A percentile compares a stretch with the other conserved stretches of the same genome.
Conservation (phyloP, 2,113 vertebrate genomes). For the Lagenorhynchus albirostris region DNA sequence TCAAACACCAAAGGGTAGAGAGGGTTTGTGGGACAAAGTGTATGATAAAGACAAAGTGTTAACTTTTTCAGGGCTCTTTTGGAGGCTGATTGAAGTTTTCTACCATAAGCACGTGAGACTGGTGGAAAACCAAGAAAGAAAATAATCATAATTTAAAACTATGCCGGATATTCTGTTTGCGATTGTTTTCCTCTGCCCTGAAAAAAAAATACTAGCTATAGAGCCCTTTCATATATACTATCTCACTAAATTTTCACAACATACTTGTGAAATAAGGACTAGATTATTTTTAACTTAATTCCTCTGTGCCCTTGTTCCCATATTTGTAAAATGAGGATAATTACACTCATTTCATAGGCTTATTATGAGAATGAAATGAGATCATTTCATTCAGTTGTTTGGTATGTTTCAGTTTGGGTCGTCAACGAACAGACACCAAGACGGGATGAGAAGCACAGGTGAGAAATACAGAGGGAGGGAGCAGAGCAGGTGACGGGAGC, state of each 20-base stretch:
- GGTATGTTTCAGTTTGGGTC: not conserved
- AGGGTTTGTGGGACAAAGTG: not conserved
- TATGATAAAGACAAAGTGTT: not conserved
- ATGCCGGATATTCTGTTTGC: not conserved
- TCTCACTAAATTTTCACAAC: slow-evolving; percentile 15
- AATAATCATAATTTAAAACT: not conserved
- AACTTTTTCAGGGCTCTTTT: not conserved
- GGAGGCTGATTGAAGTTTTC: not conserved
- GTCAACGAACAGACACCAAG: not conserved
- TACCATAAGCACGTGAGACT: not conserved
- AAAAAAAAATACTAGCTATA: not conserved
- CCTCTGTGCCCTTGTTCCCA: not conserved
- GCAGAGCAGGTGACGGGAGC: not conserved
- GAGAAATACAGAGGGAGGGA: not conserved
- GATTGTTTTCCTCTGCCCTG: not conserved
- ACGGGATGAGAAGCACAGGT: not conserved
- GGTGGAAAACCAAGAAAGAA: not conserved
- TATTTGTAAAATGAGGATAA: not conserved
- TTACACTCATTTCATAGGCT: not conserved
- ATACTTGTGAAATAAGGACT: not conserved
- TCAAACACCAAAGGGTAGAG: not conserved
- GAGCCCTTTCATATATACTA: not conserved
- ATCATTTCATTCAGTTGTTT: not conserved
- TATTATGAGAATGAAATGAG: not conserved
- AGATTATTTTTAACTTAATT: not conserved